Base-by-base conservation (phyloP, 2,113 vertebrate genomes). In the Ceyx melanurus region DNA sequence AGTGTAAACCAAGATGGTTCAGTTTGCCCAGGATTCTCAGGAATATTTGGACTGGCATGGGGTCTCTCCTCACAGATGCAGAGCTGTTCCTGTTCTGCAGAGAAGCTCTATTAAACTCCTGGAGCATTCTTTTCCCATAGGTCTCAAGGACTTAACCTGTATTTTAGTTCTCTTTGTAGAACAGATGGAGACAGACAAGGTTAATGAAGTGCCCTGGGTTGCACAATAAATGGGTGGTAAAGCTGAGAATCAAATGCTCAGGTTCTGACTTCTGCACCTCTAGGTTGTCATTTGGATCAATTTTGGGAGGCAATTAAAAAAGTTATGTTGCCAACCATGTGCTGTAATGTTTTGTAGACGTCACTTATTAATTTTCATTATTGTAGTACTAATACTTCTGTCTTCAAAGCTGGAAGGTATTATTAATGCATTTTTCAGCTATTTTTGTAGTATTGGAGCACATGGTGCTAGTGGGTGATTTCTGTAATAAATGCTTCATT, bases 191-290 rank as follows among this genome's bases (percentile, higher is more conserved):
- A 28, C 70, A 79, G 46, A 25, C 0, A 6, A 93, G 87, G 94
- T 94, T 95, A 95, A 93, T 96, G 91, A 90, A 93, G 26, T 88
- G 92, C 86, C 72, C 74, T 60, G 74, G 82, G 90, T 93, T 90
- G 48, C 60, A 73, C 56, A 56, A 25, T 92, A 87, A 90, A 92
- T 89, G 43, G 67, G 79, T 83, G 68, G 71, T 35, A 71, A 82
- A 91, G 51, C 40, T 2, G 2, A 79, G 43, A 61, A 91, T 80
- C 86, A 92, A 96, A 88, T 48, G 23, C 53, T 77, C 22, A 13
- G 56, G 33, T 80, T 78, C 72, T 86, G 79, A 79, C 79, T 91
- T 73, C 12, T 58, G 62, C 2, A 31, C n/a, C 51, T 94, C 67
- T 82, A 43, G 33, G 94, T 82, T 64, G 60, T 48, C 20, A 48